Conservation (phyloP, 2,113 vertebrate species). For the Gorilla gorilla region DNA sequence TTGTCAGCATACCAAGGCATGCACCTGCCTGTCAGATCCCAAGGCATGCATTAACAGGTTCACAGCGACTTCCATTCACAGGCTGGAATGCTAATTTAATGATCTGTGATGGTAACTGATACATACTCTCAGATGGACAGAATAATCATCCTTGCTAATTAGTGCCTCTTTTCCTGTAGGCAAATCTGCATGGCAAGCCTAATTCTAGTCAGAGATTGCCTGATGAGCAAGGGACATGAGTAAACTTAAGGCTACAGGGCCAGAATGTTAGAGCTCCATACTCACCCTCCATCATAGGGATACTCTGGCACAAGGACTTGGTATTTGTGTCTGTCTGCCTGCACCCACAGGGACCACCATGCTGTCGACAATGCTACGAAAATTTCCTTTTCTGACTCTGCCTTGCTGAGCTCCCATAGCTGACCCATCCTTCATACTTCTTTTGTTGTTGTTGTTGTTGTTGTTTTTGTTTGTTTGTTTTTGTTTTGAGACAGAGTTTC, state of each 20-base stretch:
- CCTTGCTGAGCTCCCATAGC: neutral
- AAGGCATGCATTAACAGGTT: neutral
- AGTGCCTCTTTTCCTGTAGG: neutral
- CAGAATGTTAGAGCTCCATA: neutral
- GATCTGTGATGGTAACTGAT: slow-evolving; percentile 35
- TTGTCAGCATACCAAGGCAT: neutral
- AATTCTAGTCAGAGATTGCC: neutral
- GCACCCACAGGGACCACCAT: neutral
- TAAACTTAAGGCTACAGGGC: neutral
- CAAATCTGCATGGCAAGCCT: neutral
- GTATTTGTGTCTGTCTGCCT: neutral
- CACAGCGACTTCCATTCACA: neutral
- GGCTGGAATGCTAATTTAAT: neutral
- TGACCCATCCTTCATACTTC: neutral
- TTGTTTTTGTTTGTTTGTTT: no score
- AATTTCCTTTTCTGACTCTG: neutral
- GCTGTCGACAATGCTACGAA: neutral
- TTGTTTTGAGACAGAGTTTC: no score
- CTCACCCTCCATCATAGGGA: neutral
- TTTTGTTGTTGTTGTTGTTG: neutral
- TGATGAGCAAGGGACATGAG: neutral
- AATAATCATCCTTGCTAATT: slow-evolving; percentile 21
- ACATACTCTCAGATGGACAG: slow-evolving; percentile 14
- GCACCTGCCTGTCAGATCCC: neutral
- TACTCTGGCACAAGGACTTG: neutral